phyloP scores from a whole-genome alignment of 2,113 vertebrate genomes.

The Ailuropoda melanoleuca region DNA sequence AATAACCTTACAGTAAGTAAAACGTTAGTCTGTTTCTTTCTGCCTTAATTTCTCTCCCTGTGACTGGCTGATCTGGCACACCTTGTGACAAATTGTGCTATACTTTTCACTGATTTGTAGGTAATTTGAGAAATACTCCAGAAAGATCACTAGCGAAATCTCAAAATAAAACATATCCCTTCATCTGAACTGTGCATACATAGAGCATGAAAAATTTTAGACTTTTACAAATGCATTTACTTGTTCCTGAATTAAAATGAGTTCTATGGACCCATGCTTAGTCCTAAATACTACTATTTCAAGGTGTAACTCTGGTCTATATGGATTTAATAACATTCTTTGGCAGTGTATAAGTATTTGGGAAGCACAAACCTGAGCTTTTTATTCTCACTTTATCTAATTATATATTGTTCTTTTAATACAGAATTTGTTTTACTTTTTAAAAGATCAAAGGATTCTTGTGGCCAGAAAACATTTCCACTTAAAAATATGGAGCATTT shows the following conservation, averaged over 20 bases:
- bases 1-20: conserved; percentile 7
- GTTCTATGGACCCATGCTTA: conserved; percentile 40
- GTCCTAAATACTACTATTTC: conserved; percentile 76
- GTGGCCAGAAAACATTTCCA: conserved; percentile 42
- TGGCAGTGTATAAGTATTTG: conserved; percentile 74
- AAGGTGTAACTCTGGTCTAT: conserved; percentile 71
- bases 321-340: conserved; percentile 80
- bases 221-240: conserved; percentile 70
- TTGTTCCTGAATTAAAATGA: conserved; percentile 71
- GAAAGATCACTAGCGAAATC: conserved; percentile 59
- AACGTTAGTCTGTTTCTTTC: background rate
- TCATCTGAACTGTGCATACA: conserved; percentile 68
- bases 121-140: conserved; percentile 76
- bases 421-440: conserved; percentile 74
- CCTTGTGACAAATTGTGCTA: background rate
- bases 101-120: conserved; percentile 61
- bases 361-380: conserved; percentile 63
- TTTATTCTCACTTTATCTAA: conserved; percentile 77
- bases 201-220: conserved; percentile 68
- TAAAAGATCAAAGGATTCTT: conserved; percentile 48
- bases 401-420: conserved; percentile 70
- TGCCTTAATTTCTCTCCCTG: background rate
- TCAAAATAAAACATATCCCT: conserved; percentile 67
- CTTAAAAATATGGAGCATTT: conserved; percentile 57
- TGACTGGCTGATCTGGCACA: background rate